These are phyloP conservation scores for Drosophila histrio DNA, from an alignment of 2,888 invertebrate genomes.

Conservation along the genomic window DNA sequence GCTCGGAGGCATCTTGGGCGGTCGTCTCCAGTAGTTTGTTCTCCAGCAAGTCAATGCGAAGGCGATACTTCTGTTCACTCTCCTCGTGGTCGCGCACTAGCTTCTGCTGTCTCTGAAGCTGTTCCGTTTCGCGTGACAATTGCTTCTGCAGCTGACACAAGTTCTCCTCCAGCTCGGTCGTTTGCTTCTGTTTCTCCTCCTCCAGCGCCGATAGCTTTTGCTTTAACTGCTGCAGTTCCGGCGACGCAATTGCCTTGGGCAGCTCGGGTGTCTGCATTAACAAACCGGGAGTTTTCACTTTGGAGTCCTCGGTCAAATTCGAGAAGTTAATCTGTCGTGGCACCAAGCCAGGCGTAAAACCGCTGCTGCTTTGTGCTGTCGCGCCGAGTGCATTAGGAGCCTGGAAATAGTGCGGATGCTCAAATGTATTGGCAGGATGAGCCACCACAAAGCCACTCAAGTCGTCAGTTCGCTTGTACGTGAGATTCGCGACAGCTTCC, in stretches of 20 bases:
- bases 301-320: slow-evolving; percentile 84
- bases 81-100: slow-evolving; percentile 73
- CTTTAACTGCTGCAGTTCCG: slow-evolving; percentile 74
- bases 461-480: slow-evolving; percentile 80
- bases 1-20: slow-evolving; percentile 67
- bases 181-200: slow-evolving; percentile 47
- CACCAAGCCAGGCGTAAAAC: slow-evolving; percentile 71
- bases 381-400: slow-evolving; percentile 62
- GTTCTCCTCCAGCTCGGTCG: slow-evolving; percentile 45
- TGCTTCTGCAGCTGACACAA: slow-evolving; percentile 71
- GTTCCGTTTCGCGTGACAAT: slow-evolving; percentile 76
- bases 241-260: slow-evolving; percentile 65
- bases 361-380: slow-evolving; percentile 67
- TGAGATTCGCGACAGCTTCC: slow-evolving; percentile 80
- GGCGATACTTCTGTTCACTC: slow-evolving; percentile 71
- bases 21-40: slow-evolving; percentile 71
- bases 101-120: slow-evolving; percentile 76
- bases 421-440: slow-evolving; percentile 81
- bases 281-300: slow-evolving; percentile 69
- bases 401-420: slow-evolving; percentile 83
- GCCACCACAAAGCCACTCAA: slow-evolving; percentile 73
- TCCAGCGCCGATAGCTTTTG: slow-evolving; percentile 81
- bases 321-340: slow-evolving; percentile 85
- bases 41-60: slow-evolving; percentile 74
- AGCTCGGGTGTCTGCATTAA: slow-evolving; percentile 68